Conservation (phyloP, 2,797 vertebrate species). For the Erpetoichthys calabaricus region DNA sequence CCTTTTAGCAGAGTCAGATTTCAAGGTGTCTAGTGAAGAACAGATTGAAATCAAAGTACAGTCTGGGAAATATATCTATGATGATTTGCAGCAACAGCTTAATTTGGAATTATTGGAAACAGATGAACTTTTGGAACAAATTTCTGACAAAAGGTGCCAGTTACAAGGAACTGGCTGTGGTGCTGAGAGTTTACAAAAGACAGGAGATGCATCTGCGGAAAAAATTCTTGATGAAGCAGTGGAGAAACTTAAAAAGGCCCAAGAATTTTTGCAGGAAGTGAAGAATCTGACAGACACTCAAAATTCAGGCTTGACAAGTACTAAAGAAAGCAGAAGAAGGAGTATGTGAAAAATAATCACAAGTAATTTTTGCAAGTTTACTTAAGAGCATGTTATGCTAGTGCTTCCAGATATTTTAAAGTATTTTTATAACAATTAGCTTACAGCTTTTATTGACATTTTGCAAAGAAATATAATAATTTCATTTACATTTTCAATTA, state of each 20-base stretch:
- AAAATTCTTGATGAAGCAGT: constrained; percentile 64
- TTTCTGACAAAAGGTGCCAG: constrained; percentile 20
- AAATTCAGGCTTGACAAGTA: constrained; percentile 3
- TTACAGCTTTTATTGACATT: no score
- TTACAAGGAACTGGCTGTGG: constrained; percentile 18
- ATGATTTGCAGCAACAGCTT: constrained; percentile 60
- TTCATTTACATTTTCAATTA: no score
- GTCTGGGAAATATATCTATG: constrained; percentile 28
- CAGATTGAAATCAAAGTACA: constrained; percentile 8
- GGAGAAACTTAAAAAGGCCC: constrained; percentile 72
- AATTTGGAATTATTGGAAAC: constrained; percentile 62
- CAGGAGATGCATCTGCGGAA: constrained; percentile 28
- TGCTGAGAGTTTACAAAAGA: constrained; percentile 15
- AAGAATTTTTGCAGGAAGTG: constrained; percentile 69
- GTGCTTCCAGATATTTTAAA: no score
- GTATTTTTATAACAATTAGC: no score
- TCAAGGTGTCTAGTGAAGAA: constrained; percentile 6
- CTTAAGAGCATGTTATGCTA: no score
- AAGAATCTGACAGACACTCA: constrained; percentile 45
- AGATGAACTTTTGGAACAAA: constrained; percentile 53
- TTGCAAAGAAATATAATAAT: no score
- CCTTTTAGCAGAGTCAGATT: constrained; percentile 40
- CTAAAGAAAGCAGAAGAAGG: neutral
- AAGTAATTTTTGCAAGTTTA: no score
- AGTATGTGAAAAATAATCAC: neutral